Evolutionary conservation across 2,113 vertebrate species (phyloP).

Genomic region (Eubucco bourcierii): DNA sequence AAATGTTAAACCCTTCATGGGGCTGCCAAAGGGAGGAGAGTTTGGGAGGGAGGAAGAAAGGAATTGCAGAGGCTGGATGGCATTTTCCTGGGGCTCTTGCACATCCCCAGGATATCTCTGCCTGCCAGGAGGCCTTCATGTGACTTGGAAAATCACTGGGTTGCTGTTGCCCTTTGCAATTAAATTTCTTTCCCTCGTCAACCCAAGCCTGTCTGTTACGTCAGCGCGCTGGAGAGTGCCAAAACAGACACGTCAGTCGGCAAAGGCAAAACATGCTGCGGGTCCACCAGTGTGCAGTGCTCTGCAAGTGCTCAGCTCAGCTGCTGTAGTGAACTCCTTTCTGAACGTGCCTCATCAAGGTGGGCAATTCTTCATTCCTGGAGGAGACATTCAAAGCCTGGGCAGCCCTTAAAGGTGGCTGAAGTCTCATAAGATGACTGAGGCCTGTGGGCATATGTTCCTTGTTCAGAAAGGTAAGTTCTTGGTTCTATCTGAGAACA

Average conservation of each 20-base stretch:
- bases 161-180: slow-evolving; percentile 11
- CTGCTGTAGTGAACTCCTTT: not conserved
- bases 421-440: not conserved
- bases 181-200: not conserved
- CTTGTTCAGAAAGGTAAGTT: not conserved
- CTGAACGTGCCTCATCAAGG: not conserved
- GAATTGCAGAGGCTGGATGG: slow-evolving; percentile 24
- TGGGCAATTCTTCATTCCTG: not conserved
- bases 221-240: not conserved
- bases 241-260: not conserved
- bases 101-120: not conserved
- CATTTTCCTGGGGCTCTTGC: slow-evolving; percentile 33
- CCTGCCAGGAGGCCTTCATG: not conserved
- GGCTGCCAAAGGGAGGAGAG: slow-evolving; percentile 45
- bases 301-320: not conserved
- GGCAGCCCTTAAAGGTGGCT: not conserved
- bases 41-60: not conserved
- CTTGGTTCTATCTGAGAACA: not conserved
- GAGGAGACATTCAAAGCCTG: not conserved
- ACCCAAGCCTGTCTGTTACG: not conserved
- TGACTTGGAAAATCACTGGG: slow-evolving; percentile 24
- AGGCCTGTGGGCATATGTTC: rapidly evolving
- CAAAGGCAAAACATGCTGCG: not conserved
- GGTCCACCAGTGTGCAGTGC: not conserved
- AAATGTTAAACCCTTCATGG: slow-evolving; percentile 16